Conservation (phyloP, 2,888 invertebrate genomes). For the Spodoptera picta region DNA sequence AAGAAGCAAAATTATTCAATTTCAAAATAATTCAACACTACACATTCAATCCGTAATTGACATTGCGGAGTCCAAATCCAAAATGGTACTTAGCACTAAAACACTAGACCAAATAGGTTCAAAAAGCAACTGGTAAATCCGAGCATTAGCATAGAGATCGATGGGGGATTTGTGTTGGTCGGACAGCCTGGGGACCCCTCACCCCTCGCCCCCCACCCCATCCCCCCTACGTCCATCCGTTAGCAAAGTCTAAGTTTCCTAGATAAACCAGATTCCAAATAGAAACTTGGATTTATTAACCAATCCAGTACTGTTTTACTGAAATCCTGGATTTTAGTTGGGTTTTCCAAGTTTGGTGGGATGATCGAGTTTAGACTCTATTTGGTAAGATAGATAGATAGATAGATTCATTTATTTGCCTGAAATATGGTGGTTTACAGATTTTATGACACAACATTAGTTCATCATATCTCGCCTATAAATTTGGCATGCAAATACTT, state of each 20-base stretch:
- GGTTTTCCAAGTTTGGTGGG: background rate
- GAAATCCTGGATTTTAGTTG: conserved; percentile 3
- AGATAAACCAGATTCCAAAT: conserved; percentile 53
- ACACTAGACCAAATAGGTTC: conserved; percentile 36
- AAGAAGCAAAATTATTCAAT: background rate
- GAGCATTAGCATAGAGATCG: conserved; percentile 55
- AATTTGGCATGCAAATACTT: too few species aligned
- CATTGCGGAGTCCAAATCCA: conserved; percentile 5
- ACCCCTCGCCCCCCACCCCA: conserved; percentile 25
- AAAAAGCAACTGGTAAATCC: conserved; percentile 53
- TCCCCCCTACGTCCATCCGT: conserved; percentile 40
- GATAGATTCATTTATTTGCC: too few species aligned
- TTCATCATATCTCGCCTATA: too few species aligned
- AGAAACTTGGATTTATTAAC: conserved; percentile 50
- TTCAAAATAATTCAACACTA: too few species aligned
- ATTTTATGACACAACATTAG: too few species aligned
- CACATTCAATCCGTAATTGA: background rate
- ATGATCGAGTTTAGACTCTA: background rate
- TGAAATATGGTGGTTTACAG: too few species aligned
- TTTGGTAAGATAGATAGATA: too few species aligned
- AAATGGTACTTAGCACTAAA: conserved; percentile 37
- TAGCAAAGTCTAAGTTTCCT: conserved; percentile 47
- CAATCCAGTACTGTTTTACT: conserved; percentile 22
- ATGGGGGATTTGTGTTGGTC: conserved; percentile 44
- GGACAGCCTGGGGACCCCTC: conserved; percentile 29